A percentile compares a stretch with the other conserved stretches of the same genome.
Evolutionary conservation across 2,797 vertebrate genomes (phyloP).

Genomic region (Myiothlypis chrysogaster): DNA sequence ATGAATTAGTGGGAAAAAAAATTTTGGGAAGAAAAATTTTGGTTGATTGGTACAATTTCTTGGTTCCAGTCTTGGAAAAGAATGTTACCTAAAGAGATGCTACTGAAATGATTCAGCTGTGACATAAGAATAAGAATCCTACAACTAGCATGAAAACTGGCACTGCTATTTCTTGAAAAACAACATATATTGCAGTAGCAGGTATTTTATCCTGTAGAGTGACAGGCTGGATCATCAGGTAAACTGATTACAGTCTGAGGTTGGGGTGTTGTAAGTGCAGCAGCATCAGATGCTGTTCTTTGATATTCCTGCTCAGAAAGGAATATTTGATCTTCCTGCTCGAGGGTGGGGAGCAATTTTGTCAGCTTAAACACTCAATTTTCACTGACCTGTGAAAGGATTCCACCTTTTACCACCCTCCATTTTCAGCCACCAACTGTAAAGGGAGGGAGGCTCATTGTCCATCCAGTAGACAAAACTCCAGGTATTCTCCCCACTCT

Average conservation of each 20-base stretch:
- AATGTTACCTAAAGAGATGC: not conserved
- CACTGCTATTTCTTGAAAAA: not conserved
- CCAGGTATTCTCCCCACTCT: not conserved
- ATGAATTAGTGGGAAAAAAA: not conserved
- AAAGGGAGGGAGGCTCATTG: not conserved
- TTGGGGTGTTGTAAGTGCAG: not conserved
- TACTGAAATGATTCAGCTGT: not conserved
- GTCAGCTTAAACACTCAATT: not conserved
- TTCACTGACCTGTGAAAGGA: not conserved
- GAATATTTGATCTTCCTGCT: not conserved
- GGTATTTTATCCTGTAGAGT: not conserved
- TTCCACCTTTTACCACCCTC: not conserved
- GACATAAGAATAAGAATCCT: not conserved
- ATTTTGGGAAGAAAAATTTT: not conserved
- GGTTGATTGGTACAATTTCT: not conserved
- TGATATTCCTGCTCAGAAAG: not conserved
- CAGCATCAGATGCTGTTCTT: not conserved
- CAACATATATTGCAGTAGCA: not conserved
- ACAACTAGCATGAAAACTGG: not conserved
- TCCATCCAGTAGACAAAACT: not conserved
- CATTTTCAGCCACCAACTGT: not conserved
- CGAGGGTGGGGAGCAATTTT: fast-evolving
- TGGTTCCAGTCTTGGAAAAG: not conserved
- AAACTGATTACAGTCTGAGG: not conserved
- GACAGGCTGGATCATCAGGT: not conserved